Percentiles rank a stretch among this genome's conserved stretches.
Conservation (phyloP, 2,797 vertebrate genomes). For the Eutrigla gurnardus region DNA sequence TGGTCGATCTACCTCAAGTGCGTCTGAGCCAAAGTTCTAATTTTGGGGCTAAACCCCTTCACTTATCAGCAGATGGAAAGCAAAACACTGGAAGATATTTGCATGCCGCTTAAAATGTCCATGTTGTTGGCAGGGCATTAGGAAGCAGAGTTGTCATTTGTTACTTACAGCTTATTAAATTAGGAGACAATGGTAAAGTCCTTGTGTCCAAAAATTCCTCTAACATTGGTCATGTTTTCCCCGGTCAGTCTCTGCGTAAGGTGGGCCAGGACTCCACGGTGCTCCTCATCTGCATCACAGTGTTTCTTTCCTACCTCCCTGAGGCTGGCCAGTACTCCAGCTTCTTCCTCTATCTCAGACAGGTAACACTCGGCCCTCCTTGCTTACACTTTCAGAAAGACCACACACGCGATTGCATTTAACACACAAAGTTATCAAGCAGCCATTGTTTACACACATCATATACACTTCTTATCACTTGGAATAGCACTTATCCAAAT, state of each 20-base stretch:
- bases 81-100: not conserved
- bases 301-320: slow-evolving; percentile 95
- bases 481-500: not conserved
- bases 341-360: slow-evolving; percentile 94
- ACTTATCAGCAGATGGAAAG: too few species aligned
- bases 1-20: too few species aligned
- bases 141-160: not conserved
- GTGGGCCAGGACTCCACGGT: slow-evolving; percentile 95
- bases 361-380: slow-evolving; percentile 78
- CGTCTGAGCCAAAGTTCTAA: too few species aligned
- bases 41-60: too few species aligned
- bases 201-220: not conserved
- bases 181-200: not conserved
- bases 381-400: not conserved
- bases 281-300: slow-evolving; percentile 95
- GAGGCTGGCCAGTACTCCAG: slow-evolving; percentile 96
- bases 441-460: not conserved
- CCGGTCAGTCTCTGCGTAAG: slow-evolving; percentile 89
- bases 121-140: not conserved
- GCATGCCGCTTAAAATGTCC: not conserved
- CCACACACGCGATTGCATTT: not conserved
- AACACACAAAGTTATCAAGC: not conserved
- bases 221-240: slow-evolving; percentile 2
- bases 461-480: not conserved
- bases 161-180: not conserved